phyloP scores from a whole-genome alignment of 2,113 vertebrate species.

The Rattus norvegicus region GRCr8 NC_086028.1:69331001-69331500 shows the following conservation, averaged over 20 bases:
- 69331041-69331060: constrained; percentile 39
- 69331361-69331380: constrained; percentile 4
- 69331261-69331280: neutral
- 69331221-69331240: neutral
- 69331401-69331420: constrained; percentile 82
- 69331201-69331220: neutral
- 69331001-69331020: neutral
- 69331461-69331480: constrained; percentile 95
- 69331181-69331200: neutral
- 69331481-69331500: constrained; percentile 93
- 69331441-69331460: constrained; percentile 98
- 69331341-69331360: constrained; percentile 25
- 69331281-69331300: neutral
- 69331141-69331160: neutral
- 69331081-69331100: constrained; percentile 41
- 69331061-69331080: constrained; percentile 16
- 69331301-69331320: neutral
- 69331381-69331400: constrained; percentile 36
- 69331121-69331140: constrained; percentile 13
- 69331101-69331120: constrained; percentile 20
- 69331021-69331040: neutral
- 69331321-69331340: constrained; percentile 44
- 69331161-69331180: neutral
- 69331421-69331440: constrained; percentile 97
- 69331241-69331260: neutral